Evolutionary conservation across 2,797 vertebrate genomes (phyloP).

Genomic region (Microhierax caerulescens): DNA sequence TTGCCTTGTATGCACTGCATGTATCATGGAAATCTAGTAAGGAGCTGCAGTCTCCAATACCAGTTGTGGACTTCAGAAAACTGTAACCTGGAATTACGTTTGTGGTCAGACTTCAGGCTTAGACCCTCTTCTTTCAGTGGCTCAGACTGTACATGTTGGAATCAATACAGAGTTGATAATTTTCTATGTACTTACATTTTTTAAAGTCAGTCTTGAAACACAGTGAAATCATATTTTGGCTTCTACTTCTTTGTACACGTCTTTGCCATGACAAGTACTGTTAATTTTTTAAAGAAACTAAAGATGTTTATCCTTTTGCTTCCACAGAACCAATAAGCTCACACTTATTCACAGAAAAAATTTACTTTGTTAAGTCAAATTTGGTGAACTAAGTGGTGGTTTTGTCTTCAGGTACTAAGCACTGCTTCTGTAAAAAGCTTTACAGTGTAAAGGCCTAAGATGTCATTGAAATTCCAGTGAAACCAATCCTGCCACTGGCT

Average conservation of each 20-base stretch:
- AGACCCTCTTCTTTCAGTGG: not conserved
- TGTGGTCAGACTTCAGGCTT: not conserved
- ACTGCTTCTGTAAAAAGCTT: not conserved
- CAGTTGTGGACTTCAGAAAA: not conserved
- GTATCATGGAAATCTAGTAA: not conserved
- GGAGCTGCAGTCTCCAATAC: not conserved
- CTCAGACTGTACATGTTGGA: not conserved
- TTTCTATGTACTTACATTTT: not conserved
- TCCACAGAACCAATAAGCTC: not conserved
- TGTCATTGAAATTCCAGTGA: not conserved
- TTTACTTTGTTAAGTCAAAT: not conserved
- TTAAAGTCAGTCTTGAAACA: not conserved
- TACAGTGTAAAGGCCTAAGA: not conserved
- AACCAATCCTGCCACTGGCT: not conserved
- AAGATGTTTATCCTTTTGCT: constrained; percentile 5
- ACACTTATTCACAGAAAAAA: not conserved
- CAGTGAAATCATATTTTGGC: constrained; percentile 3
- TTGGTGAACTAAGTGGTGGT: not conserved
- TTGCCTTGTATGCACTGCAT: not conserved
- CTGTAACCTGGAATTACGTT: not conserved
- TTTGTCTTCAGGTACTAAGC: not conserved
- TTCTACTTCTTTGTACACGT: constrained; percentile 14
- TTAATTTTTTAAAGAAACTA: constrained; percentile 37
- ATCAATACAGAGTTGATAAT: not conserved
- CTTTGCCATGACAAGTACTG: constrained; percentile 53